Evolutionary conservation across 2,888 invertebrate genomes (phyloP), one percentile per base, ranked within the genome.

Genomic region (Callyntrura sp.): DNA sequence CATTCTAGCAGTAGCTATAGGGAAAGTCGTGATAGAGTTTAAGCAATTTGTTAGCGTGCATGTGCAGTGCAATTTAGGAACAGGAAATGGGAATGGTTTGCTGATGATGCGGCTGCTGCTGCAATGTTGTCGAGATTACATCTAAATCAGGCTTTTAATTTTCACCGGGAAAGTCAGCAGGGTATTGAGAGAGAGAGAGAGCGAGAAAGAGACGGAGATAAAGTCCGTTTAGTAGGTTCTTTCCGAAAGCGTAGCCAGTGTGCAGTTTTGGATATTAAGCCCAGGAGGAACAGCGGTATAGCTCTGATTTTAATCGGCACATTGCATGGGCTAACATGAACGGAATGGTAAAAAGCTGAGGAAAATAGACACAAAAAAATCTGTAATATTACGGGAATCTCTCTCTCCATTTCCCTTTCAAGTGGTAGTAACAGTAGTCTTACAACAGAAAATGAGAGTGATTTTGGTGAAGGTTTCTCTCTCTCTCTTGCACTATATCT

Each of bases 121-220:
- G 82, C 68, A n/a, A n/a, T 20, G 57, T 23, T 43, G 89, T 85
- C 45, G 84, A 90, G 90, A 90, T 90, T 90, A 90, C 82, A 81
- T 90, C 90, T 90, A 90, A 90, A 90, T 90, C 90, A 90, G 90
- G 73, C 90, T 85, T 90, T 90, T 85, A 85, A 90, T 85, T 85
- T 85, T 76, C 90, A 73, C 85, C 68, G 43, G 55, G 57, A 88
- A 68, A 51, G 73, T 28, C 62, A 83, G n/a, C 51, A 23, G n/a
- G 14, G n/a, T n/a, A n/a, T n/a, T n/a, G n/a, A n/a, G n/a, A n/a
- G n/a, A n/a, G n/a, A n/a, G n/a, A n/a, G n/a, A n/a, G n/a, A n/a
- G n/a, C n/a, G n/a, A n/a, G n/a, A n/a, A n/a, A n/a, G n/a, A n/a
- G n/a, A n/a, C n/a, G n/a, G n/a, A n/a, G n/a, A n/a, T n/a, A n/a